These are phyloP conservation scores for Philereme vetulata DNA, from an alignment of 2,888 invertebrate genomes.

Conservation along the genomic window DNA sequence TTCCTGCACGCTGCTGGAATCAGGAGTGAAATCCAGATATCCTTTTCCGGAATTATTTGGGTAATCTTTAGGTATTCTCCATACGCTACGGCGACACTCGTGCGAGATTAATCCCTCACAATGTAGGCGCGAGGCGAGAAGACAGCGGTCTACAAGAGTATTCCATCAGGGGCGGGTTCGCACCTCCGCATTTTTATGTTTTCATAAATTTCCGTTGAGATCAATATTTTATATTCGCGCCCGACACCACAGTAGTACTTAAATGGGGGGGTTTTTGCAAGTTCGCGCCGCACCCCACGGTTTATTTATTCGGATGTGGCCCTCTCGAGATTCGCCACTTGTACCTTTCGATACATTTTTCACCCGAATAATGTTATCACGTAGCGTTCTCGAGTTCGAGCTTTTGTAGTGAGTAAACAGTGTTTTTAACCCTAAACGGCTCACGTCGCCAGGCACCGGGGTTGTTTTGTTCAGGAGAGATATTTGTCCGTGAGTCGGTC, in stretches of 20 bases:
- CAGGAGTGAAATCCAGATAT: conserved; percentile 38
- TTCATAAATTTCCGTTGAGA: conserved; percentile 78
- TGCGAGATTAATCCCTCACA: conserved; percentile 49
- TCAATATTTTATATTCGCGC: conserved; percentile 80
- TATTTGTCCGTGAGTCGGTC: conserved; percentile 39
- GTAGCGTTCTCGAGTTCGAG: conserved; percentile 50
- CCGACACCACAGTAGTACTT: conserved; percentile 52
- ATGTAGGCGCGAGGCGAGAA: conserved; percentile 43
- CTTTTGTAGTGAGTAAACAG: conserved; percentile 42
- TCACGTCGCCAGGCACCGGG: conserved; percentile 32
- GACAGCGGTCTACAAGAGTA: conserved; percentile 58
- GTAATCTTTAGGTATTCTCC: conserved; percentile 46
- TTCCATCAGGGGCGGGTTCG: conserved; percentile 65
- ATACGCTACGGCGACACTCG: conserved; percentile 37
- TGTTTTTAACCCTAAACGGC: conserved; percentile 42
- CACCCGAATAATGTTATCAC: conserved; percentile 74
- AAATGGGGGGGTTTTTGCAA: conserved; percentile 65
- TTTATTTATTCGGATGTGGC: conserved; percentile 67
- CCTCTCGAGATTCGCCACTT: conserved; percentile 68
- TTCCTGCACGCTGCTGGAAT: conserved; percentile 43
- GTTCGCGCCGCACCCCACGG: conserved; percentile 55
- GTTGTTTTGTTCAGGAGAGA: conserved; percentile 34
- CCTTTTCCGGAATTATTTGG: conserved; percentile 44
- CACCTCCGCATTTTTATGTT: conserved; percentile 77
- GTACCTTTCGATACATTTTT: conserved; percentile 73